Evolutionary conservation across 2,113 vertebrate species (phyloP), one percentile per base, ranked within the genome.

Genomic region (Acrocephalus kingi): DNA sequence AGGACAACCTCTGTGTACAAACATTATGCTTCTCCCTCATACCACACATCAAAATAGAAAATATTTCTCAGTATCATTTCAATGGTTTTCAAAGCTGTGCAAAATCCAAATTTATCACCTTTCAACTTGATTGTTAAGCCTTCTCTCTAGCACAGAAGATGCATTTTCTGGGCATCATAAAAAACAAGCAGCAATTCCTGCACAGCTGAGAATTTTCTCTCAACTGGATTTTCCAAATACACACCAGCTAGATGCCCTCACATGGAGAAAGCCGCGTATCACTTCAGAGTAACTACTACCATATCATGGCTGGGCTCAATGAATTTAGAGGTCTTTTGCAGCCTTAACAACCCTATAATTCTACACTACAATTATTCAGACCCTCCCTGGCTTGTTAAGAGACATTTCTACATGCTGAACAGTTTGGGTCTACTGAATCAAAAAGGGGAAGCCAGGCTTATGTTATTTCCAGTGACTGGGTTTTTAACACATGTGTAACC

Each of bases 221-320:
- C 74, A 63, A 33, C 10, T 39, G 6, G 15, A 35, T 62, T 93
- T 95, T 77, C 41, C 76, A 61, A 66, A 3, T 0, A 18, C 23
- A 39, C 14, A 54, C 69, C 63, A 86, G 37, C 63, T 74, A 27
- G 35, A 62, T 30, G 41, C 8, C 31, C 56, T 48, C 46, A 43
- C 16, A 18, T 6, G 10, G 35, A 73, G 18, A 49, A 31, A 64
- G 51, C 9, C 15, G 59, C 1, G 0, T 22, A 71, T 3, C 30
- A 41, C 24, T 66, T 49, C 59, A 37, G 8, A 49, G 18, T 2
- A 71, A 69, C 59, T 23, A 25, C 21, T 39, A 54, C 18, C 14
- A 54, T 35, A 55, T 83, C n/a, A 55, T 13, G n/a, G 21, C 11
- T 31, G n/a, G 10, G 35, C n/a, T 62, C 41, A 61, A 19, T 46